Conservation (phyloP, 1,140 invertebrate species). For the Drosophila takahashii region DNA sequence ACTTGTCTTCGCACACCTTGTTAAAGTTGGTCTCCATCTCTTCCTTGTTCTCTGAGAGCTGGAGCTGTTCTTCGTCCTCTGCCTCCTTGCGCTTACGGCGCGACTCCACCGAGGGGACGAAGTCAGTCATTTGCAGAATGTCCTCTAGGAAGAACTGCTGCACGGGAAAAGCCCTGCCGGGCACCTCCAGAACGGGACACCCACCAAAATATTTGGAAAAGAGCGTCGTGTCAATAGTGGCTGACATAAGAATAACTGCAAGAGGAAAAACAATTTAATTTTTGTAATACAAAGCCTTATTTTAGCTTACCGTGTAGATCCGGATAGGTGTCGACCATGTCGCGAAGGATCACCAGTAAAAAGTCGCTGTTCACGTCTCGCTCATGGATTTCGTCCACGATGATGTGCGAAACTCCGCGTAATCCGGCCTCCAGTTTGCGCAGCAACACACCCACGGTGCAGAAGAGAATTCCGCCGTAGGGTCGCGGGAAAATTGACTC, state of each 20-base stretch:
- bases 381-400: conserved; percentile 99
- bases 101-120: conserved; percentile 90
- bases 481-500: conserved; percentile 95
- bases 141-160: conserved; percentile 96
- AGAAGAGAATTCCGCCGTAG: conserved; percentile 97
- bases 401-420: conserved; percentile 94
- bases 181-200: conserved; percentile 91
- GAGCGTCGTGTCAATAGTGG: conserved; percentile 96
- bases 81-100: conserved; percentile 89
- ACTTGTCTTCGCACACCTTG: conserved; percentile 86
- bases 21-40: conserved; percentile 93
- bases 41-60: conserved; percentile 82
- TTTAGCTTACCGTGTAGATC: conserved; percentile 88
- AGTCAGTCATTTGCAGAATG: conserved; percentile 92
- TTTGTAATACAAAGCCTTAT: not conserved
- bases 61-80: conserved; percentile 87
- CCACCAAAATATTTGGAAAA: conserved; percentile 96
- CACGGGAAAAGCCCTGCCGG: conserved; percentile 92
- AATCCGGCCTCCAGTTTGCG: conserved; percentile 95
- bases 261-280: not conserved
- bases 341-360: conserved; percentile 95
- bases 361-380: conserved; percentile 98
- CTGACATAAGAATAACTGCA: conserved; percentile 96
- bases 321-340: conserved; percentile 95
- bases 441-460: conserved; percentile 96